These are phyloP conservation scores for Rhorus exstirpatorius DNA, from an alignment of 2,888 invertebrate genomes.

Conservation along the genomic window DNA sequence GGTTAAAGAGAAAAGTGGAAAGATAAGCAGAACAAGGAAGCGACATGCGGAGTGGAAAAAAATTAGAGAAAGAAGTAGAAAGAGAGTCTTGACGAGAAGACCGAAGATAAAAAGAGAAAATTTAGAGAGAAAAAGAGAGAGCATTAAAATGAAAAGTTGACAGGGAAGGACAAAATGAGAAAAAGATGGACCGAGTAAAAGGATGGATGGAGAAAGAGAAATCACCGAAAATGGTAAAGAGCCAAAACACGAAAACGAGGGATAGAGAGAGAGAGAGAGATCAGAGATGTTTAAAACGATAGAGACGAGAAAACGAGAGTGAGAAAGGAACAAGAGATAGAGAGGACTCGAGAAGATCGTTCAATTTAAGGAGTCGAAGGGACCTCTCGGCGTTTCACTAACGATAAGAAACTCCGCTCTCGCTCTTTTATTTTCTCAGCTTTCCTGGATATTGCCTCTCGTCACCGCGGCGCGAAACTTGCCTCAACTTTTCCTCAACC, in stretches of 20 bases:
- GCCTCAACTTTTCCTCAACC: conserved; percentile 33
- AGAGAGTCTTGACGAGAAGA: not conserved
- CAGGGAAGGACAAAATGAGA: not conserved
- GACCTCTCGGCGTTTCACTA: conserved; percentile 63
- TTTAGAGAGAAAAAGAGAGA: not conserved
- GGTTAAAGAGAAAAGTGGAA: not conserved
- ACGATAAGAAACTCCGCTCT: conserved; percentile 65
- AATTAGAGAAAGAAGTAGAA: not conserved
- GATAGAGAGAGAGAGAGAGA: not conserved
- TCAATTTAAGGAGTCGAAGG: conserved; percentile 63
- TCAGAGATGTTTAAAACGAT: not conserved
- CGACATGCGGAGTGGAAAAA: not conserved
- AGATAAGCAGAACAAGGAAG: not conserved
- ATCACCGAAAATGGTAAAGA: not conserved
- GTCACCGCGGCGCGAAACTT: conserved; percentile 29
- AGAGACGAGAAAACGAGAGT: conserved; percentile 12
- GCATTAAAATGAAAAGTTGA: not conserved
- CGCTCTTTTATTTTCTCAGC: conserved; percentile 29
- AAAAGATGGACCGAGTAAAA: not conserved
- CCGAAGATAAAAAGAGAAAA: not conserved
- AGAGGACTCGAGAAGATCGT: conserved; percentile 52
- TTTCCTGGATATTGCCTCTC: conserved; percentile 18
- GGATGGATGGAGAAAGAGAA: not conserved
- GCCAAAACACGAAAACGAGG: not conserved
- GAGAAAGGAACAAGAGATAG: conserved; percentile 28